Conservation (phyloP, 2,797 vertebrate genomes). For the Ctenopoma multispine region DNA sequence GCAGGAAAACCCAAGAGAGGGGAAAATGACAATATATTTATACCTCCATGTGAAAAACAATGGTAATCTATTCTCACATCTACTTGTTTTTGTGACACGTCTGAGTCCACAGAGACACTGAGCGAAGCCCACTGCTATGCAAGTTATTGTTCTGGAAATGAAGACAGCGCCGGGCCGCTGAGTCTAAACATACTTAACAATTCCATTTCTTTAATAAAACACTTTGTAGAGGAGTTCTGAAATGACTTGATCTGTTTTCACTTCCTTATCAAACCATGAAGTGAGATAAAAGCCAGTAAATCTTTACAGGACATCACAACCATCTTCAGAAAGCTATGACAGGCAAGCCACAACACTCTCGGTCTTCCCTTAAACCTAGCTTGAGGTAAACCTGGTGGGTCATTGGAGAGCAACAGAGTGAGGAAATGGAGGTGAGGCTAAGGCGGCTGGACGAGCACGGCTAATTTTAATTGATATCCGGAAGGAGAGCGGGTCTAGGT, state of each 20-base stretch:
- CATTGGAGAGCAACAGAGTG: background rate
- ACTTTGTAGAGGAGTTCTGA: background rate
- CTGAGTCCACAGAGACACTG: constrained; percentile 8
- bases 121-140: background rate
- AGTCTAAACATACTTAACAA: constrained; percentile 3
- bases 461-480: constrained; percentile 50
- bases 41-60: constrained; percentile 25
- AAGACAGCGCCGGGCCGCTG: constrained; percentile 5
- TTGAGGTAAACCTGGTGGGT: constrained; percentile 38
- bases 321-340: background rate
- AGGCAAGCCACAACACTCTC: constrained; percentile 7
- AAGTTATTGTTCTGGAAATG: constrained; percentile 35
- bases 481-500: constrained; percentile 37
- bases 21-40: constrained; percentile 16
- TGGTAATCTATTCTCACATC: constrained; percentile 38
- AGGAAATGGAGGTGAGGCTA: constrained; percentile 9
- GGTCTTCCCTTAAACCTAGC: constrained; percentile 32
- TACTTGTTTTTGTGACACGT: background rate
- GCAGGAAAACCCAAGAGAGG: constrained; percentile 25
- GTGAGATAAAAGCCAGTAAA: constrained; percentile 6
- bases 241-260: background rate
- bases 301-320: constrained; percentile 3
- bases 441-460: constrained; percentile 10
- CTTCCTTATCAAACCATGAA: constrained; percentile 5
- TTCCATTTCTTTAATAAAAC: background rate